Evolutionary conservation across 1,140 invertebrate species (phyloP), one percentile per base, ranked within the genome.

Genomic region (Oreohelix idahoensis): DNA sequence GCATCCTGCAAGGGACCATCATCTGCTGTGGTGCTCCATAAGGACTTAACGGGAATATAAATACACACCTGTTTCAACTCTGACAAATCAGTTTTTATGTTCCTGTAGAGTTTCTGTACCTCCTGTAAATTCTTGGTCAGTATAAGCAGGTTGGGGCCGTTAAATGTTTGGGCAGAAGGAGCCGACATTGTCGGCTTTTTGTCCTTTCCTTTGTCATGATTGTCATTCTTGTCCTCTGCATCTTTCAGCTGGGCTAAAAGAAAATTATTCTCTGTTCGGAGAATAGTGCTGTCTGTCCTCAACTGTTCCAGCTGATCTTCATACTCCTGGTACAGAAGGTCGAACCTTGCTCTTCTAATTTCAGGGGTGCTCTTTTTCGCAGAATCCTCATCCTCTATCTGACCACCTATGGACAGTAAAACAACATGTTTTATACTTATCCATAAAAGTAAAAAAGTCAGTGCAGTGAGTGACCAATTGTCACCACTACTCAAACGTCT

Each of bases 301-400:
- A 90, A 75, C 69, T 85, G 74, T 58, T 86, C 86, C 79, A 90
- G 81, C 42, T 89, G 86, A 83, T 88, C 87, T 86, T 92, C 91
- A 89, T 91, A 92, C 70, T 92, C 91, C 87, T 88, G 90, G 71
- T 88, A 91, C 1, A 92, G 79, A 0, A 91, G 82, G 73, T 92
- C 90, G 87, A 91, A 88, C 80, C 91, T 85, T 23, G 89, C 88
- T 84, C 88, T 89, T 49, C 91, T 82, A 38, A 92, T 75, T 23
- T 90, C 89, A 70, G 90, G 87, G 63, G 86, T 90, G 53, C 85
- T 89, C 26, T 85, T 78, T n/a, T 80, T 79, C 75, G 85, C 84
- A 4, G 85, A 86, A 75, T 87, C 85, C 29, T 89, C 87, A 74
- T 90, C 88, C 49, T 86, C 86, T 69, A 81, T n/a, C 36, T 92